Evolutionary conservation across 2,888 invertebrate genomes (phyloP).

Genomic region (Tetrapedia diversipes): DNA sequence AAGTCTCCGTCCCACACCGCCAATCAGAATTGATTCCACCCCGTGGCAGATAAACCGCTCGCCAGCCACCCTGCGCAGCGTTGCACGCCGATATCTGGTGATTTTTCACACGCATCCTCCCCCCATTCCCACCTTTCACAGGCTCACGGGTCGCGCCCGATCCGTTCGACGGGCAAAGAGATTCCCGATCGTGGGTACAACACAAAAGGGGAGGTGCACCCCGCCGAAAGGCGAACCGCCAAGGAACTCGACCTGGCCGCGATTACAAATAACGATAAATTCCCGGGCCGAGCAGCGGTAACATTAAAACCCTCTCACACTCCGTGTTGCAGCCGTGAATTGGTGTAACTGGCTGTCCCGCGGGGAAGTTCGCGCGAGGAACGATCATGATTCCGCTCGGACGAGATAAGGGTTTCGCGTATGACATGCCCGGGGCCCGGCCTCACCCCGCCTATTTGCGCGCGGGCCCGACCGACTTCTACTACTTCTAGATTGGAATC

Average conservation of each 20-base stretch:
- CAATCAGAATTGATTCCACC: slow-evolving; percentile 36
- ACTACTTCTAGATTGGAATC: slow-evolving; percentile 66
- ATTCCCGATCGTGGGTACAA: slow-evolving; percentile 13
- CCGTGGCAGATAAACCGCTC: slow-evolving; percentile 19
- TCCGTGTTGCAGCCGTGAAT: slow-evolving; percentile 73
- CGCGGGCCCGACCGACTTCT: slow-evolving; percentile 40
- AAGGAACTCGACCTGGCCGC: slow-evolving; percentile 64
- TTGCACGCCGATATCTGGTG: slow-evolving; percentile 28
- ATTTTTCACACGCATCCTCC: slow-evolving; percentile 1
- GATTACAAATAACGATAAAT: slow-evolving; percentile 80
- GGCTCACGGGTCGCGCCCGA: neutral
- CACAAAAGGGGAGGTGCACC: slow-evolving; percentile 19
- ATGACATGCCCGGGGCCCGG: slow-evolving; percentile 75
- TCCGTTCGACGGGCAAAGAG: slow-evolving; percentile 14
- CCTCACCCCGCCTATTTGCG: neutral
- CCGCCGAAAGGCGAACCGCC: slow-evolving; percentile 51
- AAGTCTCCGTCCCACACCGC: too few relatives aligned
- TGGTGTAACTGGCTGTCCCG: slow-evolving; percentile 71
- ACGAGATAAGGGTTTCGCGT: slow-evolving; percentile 77
- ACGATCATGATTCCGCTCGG: slow-evolving; percentile 75
- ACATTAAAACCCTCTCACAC: slow-evolving; percentile 83
- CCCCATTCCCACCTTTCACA: neutral
- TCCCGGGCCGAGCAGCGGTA: slow-evolving; percentile 69
- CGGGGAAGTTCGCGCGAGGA: slow-evolving; percentile 68
- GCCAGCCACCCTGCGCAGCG: slow-evolving; percentile 5